phyloP scores from a whole-genome alignment of 1,140 invertebrate species.

The Macrocentrus cingulum region DNA sequence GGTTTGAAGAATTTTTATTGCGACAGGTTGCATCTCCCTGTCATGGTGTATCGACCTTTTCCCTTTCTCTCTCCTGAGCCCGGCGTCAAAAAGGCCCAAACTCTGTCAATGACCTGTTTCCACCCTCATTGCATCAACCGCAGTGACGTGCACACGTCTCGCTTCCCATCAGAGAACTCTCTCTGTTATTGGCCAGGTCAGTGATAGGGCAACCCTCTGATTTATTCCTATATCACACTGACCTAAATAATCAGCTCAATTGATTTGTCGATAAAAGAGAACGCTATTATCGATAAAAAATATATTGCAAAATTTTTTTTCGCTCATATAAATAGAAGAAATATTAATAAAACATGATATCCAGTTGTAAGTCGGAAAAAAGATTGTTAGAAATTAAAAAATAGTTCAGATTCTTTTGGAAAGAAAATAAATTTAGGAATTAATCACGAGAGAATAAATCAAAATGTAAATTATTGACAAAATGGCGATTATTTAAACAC shows the following conservation, averaged over 20 bases:
- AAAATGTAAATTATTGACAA: too few species aligned
- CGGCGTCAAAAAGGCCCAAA: conserved; percentile 26
- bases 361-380: too few species aligned
- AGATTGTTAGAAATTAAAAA: too few species aligned
- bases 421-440: too few species aligned
- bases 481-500: too few species aligned
- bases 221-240: conserved; percentile 7
- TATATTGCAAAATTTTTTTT: too few species aligned
- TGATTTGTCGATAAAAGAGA: neutral
- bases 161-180: too few species aligned
- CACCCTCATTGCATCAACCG: conserved; percentile 1
- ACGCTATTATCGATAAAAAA: too few species aligned
- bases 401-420: too few species aligned
- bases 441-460: too few species aligned
- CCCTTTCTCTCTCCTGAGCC: conserved; percentile 13
- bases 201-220: neutral
- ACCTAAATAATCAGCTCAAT: neutral
- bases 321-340: too few species aligned
- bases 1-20: conserved; percentile 44
- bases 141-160: neutral
- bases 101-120: conserved; percentile 24
- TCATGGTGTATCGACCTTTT: conserved; percentile 33
- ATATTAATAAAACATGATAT: too few species aligned
- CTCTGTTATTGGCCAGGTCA: conserved; percentile 22
- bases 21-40: conserved; percentile 45